These are phyloP conservation scores for Drosophila mettleri DNA, from an alignment of 2,888 invertebrate species.

Conservation along the genomic window DNA sequence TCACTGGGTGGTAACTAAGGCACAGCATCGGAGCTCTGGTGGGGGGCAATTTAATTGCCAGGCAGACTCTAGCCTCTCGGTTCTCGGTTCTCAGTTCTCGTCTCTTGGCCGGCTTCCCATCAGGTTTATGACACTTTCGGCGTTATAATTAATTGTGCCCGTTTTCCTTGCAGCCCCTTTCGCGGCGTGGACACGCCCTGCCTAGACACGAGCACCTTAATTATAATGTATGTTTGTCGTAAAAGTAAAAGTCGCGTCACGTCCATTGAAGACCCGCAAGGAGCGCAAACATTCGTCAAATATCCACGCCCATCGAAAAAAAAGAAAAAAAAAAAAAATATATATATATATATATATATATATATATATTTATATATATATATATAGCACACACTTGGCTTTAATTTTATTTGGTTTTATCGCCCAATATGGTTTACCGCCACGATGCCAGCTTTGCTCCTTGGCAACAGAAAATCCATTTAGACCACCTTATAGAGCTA, in stretches of 20 bases:
- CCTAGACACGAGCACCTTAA: constrained; percentile 45
- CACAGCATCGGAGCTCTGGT: constrained; percentile 22
- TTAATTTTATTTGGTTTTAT: constrained; percentile 67
- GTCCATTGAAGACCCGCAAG: constrained; percentile 37
- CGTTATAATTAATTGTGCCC: constrained; percentile 70
- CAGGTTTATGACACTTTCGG: constrained; percentile 70
- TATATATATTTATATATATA: too few species aligned
- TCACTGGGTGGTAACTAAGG: constrained; percentile 4
- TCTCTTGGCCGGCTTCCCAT: constrained; percentile 39
- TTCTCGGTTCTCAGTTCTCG: neutral
- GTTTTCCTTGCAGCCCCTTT: constrained; percentile 37
- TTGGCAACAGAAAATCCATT: constrained; percentile 33
- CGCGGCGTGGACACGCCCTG: constrained; percentile 32
- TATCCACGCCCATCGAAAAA: constrained; percentile 42
- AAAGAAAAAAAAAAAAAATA: neutral
- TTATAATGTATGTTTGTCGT: constrained; percentile 75
- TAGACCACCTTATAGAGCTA: neutral
- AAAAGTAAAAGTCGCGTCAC: constrained; percentile 73
- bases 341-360: too few species aligned
- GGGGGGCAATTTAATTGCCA: constrained; percentile 50
- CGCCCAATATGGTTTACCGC: constrained; percentile 65
- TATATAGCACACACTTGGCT: constrained; percentile 43
- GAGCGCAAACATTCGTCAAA: constrained; percentile 48
- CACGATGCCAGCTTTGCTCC: constrained; percentile 41
- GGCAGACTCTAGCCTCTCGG: constrained; percentile 20